These are phyloP conservation scores for Hippotragus niger DNA, from an alignment of 2,113 vertebrate species.

Conservation along the genomic window DNA sequence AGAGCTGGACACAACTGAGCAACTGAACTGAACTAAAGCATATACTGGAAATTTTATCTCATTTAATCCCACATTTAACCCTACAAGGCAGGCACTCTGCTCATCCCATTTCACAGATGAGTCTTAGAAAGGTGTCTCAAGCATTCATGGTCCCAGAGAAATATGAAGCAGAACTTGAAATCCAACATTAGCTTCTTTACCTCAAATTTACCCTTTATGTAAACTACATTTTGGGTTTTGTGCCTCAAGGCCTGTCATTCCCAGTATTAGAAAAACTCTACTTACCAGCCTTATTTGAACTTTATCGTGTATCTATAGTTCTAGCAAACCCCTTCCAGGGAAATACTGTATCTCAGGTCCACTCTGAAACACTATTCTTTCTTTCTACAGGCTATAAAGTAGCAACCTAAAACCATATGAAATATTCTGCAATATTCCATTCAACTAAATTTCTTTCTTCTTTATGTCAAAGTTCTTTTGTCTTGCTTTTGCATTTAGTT, in stretches of 20 bases:
- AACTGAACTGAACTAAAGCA: neutral
- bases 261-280: neutral
- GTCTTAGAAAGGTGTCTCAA: neutral
- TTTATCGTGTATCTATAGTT: fast-evolving
- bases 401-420: neutral
- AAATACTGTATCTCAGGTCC: neutral
- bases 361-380: neutral
- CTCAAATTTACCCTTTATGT: neutral
- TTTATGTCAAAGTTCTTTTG: neutral
- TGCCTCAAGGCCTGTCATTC: too few species aligned
- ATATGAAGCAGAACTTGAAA: neutral
- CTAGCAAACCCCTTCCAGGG: neutral
- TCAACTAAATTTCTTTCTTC: neutral
- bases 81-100: fast-evolving
- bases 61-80: too few species aligned
- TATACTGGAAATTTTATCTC: fast-evolving
- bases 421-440: neutral
- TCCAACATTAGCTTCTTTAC: neutral
- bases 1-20: neutral
- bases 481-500: slow-evolving; percentile 15
- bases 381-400: neutral
- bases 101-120: neutral
- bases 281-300: neutral
- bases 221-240: too few species aligned
- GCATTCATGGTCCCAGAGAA: neutral